These are phyloP conservation scores for Lamellibrachia satsuma DNA, from an alignment of 2,888 invertebrate species.

Conservation along the genomic window DNA sequence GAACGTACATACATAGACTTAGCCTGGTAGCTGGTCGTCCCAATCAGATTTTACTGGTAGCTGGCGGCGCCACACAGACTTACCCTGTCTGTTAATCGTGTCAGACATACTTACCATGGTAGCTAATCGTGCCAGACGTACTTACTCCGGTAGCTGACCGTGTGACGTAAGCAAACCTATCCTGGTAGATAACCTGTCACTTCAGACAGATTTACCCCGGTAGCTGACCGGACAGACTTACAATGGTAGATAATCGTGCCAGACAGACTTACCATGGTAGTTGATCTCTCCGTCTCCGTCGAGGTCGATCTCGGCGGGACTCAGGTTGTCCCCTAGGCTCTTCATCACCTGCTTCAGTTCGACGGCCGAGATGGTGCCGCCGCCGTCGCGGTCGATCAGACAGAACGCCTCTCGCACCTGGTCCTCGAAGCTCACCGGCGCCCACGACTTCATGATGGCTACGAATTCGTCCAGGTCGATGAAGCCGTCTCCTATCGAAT, in stretches of 20 bases:
- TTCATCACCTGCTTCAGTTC: slow-evolving; percentile 27
- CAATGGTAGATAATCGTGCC: no score
- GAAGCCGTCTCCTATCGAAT: slow-evolving; percentile 31
- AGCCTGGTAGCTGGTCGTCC: no score
- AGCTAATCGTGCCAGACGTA: neutral
- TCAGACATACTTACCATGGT: slow-evolving; percentile 26
- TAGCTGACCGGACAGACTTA: no score
- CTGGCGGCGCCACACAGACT: no score
- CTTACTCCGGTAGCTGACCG: no score
- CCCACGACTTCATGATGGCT: slow-evolving; percentile 29
- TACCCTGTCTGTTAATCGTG: no score
- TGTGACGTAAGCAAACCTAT: neutral
- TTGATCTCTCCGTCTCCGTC: neutral
- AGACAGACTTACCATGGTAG: neutral
- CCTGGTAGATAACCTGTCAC: no score
- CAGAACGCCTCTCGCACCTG: slow-evolving; percentile 33
- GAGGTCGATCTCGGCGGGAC: no score
- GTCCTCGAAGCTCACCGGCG: slow-evolving; percentile 32
- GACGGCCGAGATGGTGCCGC: slow-evolving; percentile 31
- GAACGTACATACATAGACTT: no score
- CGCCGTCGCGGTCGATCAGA: slow-evolving; percentile 36
- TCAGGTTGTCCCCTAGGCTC: no score
- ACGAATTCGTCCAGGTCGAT: slow-evolving; percentile 36
- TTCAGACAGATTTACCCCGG: no score
- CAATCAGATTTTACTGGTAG: no score